Evolutionary conservation across 2,113 vertebrate species (phyloP), one percentile per base, ranked within the genome.

Genomic region (Ia io): DNA sequence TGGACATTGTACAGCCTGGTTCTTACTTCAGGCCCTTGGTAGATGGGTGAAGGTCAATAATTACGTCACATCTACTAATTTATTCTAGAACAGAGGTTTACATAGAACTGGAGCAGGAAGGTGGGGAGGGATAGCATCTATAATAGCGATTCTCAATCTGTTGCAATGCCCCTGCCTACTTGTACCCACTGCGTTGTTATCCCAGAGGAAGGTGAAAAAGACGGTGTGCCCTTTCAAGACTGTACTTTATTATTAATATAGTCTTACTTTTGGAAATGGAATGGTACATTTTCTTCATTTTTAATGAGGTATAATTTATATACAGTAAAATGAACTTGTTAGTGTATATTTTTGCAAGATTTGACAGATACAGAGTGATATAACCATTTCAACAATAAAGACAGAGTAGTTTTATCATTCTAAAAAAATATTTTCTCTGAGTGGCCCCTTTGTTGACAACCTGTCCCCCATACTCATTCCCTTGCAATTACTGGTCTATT

Each of bases 201-300:
- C 59, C 30, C 61, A 91, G 67, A 82, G 42, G 71, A 84, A 59
- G 37, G 51, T 2, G 13, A 63, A 78, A 67, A 79, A 59, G 44
- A 77, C 59, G 44, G 73, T 23, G n/a, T 35, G 44, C 28, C 40
- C n/a, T 95, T 78, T 90, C 51, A 18, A 25, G 47, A 25, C 4
- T 56, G 3, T 79, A 25, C 49, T 79, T 77, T 74, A 47, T 93
- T 63, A 86, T 61, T 69, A 74, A 71, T 3, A 59, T n/a, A 53
- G 59, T 56, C 65, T 71, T 80, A 91, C 12, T 82, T 69, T 93
- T 95, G n/a, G 49, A 94, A 82, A 59, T 23, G 30, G 20, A 82
- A 47, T 61, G 47, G 71, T 69, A 49, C 12, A 59, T 51, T 83
- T 91, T 71, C 71, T 76, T 79, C 18, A 30, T 85, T 84, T 88